Conservation (phyloP, 2,888 invertebrate species). For the Polyommatus icarus region DNA sequence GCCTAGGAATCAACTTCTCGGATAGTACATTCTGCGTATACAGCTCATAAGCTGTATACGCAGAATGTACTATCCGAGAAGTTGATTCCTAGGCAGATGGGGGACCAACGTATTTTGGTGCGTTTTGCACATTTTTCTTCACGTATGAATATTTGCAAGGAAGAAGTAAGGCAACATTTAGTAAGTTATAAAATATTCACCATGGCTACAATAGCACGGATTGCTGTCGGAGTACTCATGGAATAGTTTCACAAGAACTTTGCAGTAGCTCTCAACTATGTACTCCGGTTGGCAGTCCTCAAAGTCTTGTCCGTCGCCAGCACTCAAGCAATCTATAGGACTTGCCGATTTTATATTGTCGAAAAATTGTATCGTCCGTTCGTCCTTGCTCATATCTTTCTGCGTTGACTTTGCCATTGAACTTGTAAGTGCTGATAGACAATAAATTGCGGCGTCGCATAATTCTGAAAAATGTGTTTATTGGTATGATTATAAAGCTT, state of each 20-base stretch:
- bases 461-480: slow-evolving; percentile 56
- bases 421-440: slow-evolving; percentile 58
- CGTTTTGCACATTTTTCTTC: no score
- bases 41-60: no score
- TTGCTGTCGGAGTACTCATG: slow-evolving; percentile 55
- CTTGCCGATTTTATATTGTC: slow-evolving; percentile 57
- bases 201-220: slow-evolving; percentile 54
- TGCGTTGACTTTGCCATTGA: slow-evolving; percentile 53
- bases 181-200: slow-evolving; percentile 44
- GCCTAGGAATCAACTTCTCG: no score
- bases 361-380: slow-evolving; percentile 52
- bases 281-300: slow-evolving; percentile 65
- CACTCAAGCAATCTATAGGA: slow-evolving; percentile 43
- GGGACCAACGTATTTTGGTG: no score
- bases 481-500: background rate
- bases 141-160: no score
- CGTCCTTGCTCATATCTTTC: slow-evolving; percentile 51
- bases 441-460: slow-evolving; percentile 60
- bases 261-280: slow-evolving; percentile 62
- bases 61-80: no score
- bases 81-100: no score
- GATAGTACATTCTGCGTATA: no score
- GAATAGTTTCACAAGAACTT: slow-evolving; percentile 56
- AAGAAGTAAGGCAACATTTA: no score
- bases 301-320: slow-evolving; percentile 49